Evolutionary conservation across 1,140 invertebrate genomes (phyloP).

Genomic region (Chlorops oryzae): DNA sequence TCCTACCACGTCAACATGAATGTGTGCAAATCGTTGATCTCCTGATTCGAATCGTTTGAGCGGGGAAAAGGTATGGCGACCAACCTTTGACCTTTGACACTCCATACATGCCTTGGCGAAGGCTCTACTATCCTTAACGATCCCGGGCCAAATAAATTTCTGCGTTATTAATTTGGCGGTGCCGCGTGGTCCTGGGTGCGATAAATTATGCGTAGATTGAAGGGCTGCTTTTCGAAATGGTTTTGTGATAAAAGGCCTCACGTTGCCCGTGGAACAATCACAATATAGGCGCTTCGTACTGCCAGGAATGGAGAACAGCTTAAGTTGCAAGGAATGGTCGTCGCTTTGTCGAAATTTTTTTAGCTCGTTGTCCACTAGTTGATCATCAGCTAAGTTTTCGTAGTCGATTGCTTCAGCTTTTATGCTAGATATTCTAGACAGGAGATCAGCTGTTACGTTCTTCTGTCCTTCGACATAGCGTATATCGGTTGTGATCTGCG

Average conservation of each 20-base stretch:
- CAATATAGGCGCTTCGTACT: not conserved
- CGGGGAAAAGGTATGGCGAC: not conserved
- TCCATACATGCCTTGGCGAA: not conserved
- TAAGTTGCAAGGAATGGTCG: not conserved
- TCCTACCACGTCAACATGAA: too few relatives aligned
- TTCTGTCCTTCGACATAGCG: conserved; percentile 31
- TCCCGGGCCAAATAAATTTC: not conserved
- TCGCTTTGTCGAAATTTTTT: not conserved
- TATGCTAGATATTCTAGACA: conserved; percentile 26
- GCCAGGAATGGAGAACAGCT: not conserved
- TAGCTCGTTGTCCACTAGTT: not conserved
- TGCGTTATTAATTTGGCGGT: not conserved
- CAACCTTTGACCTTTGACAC: not conserved
- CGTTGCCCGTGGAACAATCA: not conserved
- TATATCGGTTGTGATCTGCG: conserved; percentile 41
- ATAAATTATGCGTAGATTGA: not conserved
- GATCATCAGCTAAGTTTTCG: not conserved
- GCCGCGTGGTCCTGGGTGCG: not conserved
- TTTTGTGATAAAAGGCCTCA: not conserved
- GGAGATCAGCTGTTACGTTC: conserved; percentile 38
- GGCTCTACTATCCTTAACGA: not conserved
- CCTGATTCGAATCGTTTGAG: not conserved
- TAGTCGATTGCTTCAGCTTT: not conserved
- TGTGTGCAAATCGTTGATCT: not conserved
- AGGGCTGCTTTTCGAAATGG: not conserved